phyloP scores from a whole-genome alignment of 2,797 vertebrate species.

The Eleutherodactylus coqui region DNA sequence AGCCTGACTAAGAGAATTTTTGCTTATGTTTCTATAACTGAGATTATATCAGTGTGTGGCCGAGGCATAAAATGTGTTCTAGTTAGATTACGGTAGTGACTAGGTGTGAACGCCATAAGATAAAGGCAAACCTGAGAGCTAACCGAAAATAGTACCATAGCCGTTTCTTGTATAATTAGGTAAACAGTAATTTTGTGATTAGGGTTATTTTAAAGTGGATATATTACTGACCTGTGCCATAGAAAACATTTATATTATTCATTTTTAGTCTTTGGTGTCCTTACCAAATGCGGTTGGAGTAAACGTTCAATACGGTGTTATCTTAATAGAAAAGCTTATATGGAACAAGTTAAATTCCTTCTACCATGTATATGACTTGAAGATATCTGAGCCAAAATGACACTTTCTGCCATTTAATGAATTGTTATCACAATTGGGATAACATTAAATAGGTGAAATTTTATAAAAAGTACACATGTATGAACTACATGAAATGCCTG shows the following conservation, averaged over 20 bases:
- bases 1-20: background rate
- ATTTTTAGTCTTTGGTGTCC: conserved; percentile 32
- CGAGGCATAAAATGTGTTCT: background rate
- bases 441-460: background rate
- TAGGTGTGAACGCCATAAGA: background rate
- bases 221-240: background rate
- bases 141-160: background rate
- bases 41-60: background rate
- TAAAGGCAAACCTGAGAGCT: background rate
- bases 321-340: background rate
- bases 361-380: background rate
- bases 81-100: background rate
- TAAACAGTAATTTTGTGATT: background rate
- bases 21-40: background rate
- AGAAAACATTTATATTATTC: background rate
- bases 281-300: conserved; percentile 18
- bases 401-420: background rate
- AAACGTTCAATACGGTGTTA: background rate
- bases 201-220: background rate
- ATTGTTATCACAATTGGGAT: background rate
- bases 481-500: background rate
- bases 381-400: background rate
- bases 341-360: background rate
- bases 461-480: background rate
- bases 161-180: no score